These are phyloP conservation scores for Sthenelais limicola DNA, from an alignment of 2,888 invertebrate species.

Conservation along the genomic window DNA sequence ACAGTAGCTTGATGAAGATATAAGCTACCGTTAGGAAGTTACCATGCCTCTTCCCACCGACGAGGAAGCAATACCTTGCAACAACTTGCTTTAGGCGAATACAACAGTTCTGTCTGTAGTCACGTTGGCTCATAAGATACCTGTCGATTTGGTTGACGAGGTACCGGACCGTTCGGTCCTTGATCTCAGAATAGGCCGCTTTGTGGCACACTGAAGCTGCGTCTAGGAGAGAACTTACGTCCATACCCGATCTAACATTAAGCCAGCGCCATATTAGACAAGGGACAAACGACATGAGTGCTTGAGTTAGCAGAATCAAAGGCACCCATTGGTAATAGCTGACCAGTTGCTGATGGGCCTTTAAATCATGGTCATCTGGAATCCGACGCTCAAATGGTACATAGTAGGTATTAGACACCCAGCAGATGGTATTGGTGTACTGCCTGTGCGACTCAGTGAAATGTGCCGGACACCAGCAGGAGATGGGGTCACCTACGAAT, in stretches of 20 bases:
- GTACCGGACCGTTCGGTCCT: slow-evolving; percentile 50
- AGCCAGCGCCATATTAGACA: slow-evolving; percentile 52
- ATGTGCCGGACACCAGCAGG: slow-evolving; percentile 73
- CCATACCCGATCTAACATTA: slow-evolving; percentile 51
- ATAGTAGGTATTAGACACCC: slow-evolving; percentile 75
- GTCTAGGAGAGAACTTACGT: slow-evolving; percentile 49
- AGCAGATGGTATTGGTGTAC: slow-evolving; percentile 75
- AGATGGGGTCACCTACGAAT: slow-evolving; percentile 70
- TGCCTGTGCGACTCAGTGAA: slow-evolving; percentile 75
- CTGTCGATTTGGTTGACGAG: slow-evolving; percentile 53
- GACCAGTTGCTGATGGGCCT: slow-evolving; percentile 58
- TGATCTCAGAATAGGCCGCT: slow-evolving; percentile 48
- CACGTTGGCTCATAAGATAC: slow-evolving; percentile 69
- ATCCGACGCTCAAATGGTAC: slow-evolving; percentile 72
- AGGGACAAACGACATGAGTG: slow-evolving; percentile 48
- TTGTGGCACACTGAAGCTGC: slow-evolving; percentile 50
- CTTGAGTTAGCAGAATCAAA: slow-evolving; percentile 46
- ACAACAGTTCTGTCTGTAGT: slow-evolving; percentile 65
- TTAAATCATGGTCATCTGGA: slow-evolving; percentile 69
- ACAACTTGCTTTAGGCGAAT: slow-evolving; percentile 64
- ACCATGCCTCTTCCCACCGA: slow-evolving; percentile 72
- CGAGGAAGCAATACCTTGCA: slow-evolving; percentile 66
- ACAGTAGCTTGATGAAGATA: slow-evolving; percentile 70
- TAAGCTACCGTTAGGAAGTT: slow-evolving; percentile 74
- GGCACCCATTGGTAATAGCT: slow-evolving; percentile 55